Percentiles rank a stretch among this genome's conserved stretches.
phyloP scores from a whole-genome alignment of 2,797 vertebrate species.

The Poecilia wingei region DNA sequence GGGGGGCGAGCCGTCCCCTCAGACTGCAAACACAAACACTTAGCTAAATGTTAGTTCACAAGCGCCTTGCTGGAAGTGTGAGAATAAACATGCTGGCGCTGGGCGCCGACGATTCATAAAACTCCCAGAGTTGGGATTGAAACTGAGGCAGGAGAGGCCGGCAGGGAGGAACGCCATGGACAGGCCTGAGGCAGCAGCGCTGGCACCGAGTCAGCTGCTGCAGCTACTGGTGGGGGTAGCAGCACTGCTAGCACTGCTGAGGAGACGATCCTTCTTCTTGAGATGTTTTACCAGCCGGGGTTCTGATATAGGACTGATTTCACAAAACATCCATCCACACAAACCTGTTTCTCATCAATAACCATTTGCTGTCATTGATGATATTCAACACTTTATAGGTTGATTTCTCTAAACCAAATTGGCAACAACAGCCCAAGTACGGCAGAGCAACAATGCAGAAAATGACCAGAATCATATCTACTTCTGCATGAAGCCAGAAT shows the following conservation, averaged over 20 bases:
- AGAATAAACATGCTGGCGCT: slow-evolving; percentile 63
- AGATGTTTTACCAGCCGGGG: no score
- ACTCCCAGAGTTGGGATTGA: slow-evolving; percentile 72
- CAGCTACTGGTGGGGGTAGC: neutral
- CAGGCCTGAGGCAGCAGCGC: slow-evolving; percentile 20
- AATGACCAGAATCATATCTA: neutral
- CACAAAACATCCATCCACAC: neutral
- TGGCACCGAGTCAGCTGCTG: neutral
- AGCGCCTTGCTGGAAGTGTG: slow-evolving; percentile 65
- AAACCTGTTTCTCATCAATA: neutral
- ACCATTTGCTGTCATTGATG: neutral
- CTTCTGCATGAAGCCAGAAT: no score
- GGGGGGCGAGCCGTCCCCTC: neutral
- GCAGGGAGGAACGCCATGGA: slow-evolving; percentile 14
- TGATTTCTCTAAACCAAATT: neutral
- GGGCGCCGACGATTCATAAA: slow-evolving; percentile 55
- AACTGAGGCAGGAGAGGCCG: slow-evolving; percentile 21
- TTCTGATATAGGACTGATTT: neutral
- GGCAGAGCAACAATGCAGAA: neutral
- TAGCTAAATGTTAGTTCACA: slow-evolving; percentile 69
- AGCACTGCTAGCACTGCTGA: neutral
- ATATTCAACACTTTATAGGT: neutral
- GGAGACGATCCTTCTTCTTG: neutral
- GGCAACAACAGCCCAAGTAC: neutral
- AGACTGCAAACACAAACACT: slow-evolving; percentile 73